phyloP scores from a whole-genome alignment of 2,113 vertebrate species.

The Bagarius yarrelli region DNA sequence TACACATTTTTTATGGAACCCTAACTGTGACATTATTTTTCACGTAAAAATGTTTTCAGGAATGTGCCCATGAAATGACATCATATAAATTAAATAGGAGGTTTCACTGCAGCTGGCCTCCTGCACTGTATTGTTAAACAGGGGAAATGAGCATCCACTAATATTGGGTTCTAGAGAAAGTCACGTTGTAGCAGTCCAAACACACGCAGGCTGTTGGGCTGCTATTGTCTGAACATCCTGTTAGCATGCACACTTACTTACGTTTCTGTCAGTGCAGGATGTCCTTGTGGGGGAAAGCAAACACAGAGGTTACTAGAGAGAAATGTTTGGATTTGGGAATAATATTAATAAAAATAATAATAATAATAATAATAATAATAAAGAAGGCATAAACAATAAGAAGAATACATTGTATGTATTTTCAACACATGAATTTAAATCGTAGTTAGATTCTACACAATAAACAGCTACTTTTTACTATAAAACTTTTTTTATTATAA shows the following conservation, averaged over 20 bases:
- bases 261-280: constrained; percentile 36
- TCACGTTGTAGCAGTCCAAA: constrained; percentile 8
- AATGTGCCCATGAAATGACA: constrained; percentile 6
- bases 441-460: background rate
- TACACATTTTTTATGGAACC: background rate
- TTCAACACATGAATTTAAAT: background rate
- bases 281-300: background rate
- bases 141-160: constrained; percentile 36
- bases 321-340: background rate
- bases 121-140: constrained; percentile 32
- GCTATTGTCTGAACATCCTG: constrained; percentile 50
- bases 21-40: background rate
- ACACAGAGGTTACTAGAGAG: background rate
- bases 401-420: background rate
- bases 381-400: background rate
- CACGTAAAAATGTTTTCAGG: background rate
- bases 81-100: constrained; percentile 5
- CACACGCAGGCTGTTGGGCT: constrained; percentile 24
- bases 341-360: background rate
- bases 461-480: no score
- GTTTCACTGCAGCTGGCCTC: constrained; percentile 18
- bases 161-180: constrained; percentile 25
- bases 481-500: no score
- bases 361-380: background rate
- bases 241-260: constrained; percentile 32